These are phyloP conservation scores for Lymantria dispar DNA, from an alignment of 2,888 invertebrate genomes.

Conservation along the genomic window DNA sequence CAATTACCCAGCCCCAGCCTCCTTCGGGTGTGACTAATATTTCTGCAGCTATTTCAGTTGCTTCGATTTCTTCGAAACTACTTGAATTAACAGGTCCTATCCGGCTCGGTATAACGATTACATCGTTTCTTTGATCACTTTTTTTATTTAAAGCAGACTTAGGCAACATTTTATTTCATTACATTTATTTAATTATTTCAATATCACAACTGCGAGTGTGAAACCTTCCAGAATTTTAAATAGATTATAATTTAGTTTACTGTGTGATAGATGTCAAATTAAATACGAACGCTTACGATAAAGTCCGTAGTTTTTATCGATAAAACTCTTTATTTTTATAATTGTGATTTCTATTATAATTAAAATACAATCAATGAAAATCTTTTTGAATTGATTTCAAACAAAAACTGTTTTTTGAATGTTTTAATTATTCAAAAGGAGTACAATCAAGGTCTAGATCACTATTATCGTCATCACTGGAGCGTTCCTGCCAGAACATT, in stretches of 20 bases:
- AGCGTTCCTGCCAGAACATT: too few species aligned
- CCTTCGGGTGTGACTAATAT: conserved; percentile 68
- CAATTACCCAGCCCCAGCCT: conserved; percentile 75
- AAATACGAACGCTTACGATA: too few species aligned
- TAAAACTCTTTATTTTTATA: too few species aligned
- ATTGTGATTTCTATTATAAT: too few species aligned
- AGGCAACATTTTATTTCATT: conserved; percentile 15
- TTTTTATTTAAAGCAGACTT: conserved; percentile 25
- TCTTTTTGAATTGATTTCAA: too few species aligned
- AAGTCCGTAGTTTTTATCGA: too few species aligned
- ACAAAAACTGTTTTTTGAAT: too few species aligned
- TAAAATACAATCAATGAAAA: too few species aligned
- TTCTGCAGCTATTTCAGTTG: conserved; percentile 70
- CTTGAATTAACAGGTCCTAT: conserved; percentile 37
- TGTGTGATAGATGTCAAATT: background rate
- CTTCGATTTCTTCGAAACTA: conserved; percentile 42
- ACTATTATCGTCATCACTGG: too few species aligned
- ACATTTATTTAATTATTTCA: conserved; percentile 4
- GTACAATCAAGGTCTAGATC: too few species aligned
- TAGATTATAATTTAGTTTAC: background rate
- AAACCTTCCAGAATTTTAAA: background rate
- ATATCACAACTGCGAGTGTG: conserved; percentile 1
- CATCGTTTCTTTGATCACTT: conserved; percentile 42
- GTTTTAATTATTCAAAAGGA: too few species aligned
- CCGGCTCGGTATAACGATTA: conserved; percentile 52